These are phyloP conservation scores for Calosoma granatense DNA, from an alignment of 1,140 invertebrate species.

Conservation along the genomic window DNA sequence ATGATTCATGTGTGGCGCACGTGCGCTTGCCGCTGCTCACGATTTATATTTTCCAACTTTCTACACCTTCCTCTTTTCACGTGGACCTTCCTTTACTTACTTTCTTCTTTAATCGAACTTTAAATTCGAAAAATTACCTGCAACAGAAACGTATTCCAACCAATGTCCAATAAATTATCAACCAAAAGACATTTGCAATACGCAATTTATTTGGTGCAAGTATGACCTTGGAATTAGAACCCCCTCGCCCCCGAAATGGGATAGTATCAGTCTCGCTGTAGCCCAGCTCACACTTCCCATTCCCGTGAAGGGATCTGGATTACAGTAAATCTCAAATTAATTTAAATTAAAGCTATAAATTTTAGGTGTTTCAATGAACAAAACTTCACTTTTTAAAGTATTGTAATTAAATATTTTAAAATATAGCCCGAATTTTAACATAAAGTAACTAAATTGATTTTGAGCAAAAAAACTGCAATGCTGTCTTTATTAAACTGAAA, in stretches of 20 bases:
- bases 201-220: neutral
- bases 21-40: neutral
- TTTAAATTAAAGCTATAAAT: neutral
- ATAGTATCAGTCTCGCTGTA: neutral
- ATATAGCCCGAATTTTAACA: too few species aligned
- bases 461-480: too few species aligned
- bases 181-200: neutral
- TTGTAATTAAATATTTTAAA: too few species aligned
- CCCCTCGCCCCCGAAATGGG: neutral
- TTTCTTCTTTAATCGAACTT: too few species aligned
- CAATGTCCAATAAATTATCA: neutral
- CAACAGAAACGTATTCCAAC: too few species aligned
- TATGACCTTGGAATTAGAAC: too few species aligned
- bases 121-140: too few species aligned
- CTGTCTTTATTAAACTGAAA: too few species aligned
- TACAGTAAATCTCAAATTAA: neutral
- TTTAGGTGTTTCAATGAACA: neutral
- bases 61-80: neutral
- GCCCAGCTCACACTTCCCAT: too few species aligned
- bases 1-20: slow-evolving; percentile 1
- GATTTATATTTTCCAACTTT: neutral
- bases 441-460: too few species aligned
- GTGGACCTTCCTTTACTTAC: too few species aligned
- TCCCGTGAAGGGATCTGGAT: neutral
- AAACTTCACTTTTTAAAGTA: neutral